Percentiles rank a stretch among this genome's conserved stretches.
These are phyloP conservation scores for Vanacampus margaritifer DNA, from an alignment of 2,113 vertebrate species.

Conservation along the genomic window DNA sequence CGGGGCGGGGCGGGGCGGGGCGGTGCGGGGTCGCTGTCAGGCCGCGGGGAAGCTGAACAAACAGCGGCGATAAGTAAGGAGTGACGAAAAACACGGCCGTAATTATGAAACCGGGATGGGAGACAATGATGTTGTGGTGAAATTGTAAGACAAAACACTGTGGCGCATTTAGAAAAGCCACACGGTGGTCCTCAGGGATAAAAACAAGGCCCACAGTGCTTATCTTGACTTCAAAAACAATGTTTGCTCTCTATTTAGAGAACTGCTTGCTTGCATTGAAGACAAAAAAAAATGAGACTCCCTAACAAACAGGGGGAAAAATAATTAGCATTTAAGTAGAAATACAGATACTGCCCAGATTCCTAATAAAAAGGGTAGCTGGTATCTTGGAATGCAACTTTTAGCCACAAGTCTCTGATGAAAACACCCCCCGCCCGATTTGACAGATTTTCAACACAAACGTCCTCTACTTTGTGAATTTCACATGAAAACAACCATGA, in stretches of 20 bases:
- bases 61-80: slow-evolving; percentile 18
- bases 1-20: neutral
- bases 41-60: slow-evolving; percentile 64
- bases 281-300: slow-evolving; percentile 27
- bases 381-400: neutral
- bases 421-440: neutral
- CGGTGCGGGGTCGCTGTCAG: slow-evolving; percentile 9
- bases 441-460: neutral
- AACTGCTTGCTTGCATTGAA: slow-evolving; percentile 37
- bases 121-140: slow-evolving; percentile 10
- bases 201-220: slow-evolving; percentile 18
- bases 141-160: slow-evolving; percentile 24
- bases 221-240: slow-evolving; percentile 35
- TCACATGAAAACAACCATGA: neutral
- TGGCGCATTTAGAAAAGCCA: neutral
- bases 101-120: neutral
- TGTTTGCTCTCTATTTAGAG: slow-evolving; percentile 27
- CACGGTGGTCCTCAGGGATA: neutral
- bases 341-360: slow-evolving; percentile 14
- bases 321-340: slow-evolving; percentile 22
- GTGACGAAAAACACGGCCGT: slow-evolving; percentile 19
- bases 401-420: neutral
- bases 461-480: neutral
- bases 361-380: slow-evolving; percentile 2
- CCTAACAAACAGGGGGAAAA: neutral